These are phyloP conservation scores for Corythoichthys haematopterus DNA, from an alignment of 2,113 vertebrate genomes.

Conservation along the genomic window DNA sequence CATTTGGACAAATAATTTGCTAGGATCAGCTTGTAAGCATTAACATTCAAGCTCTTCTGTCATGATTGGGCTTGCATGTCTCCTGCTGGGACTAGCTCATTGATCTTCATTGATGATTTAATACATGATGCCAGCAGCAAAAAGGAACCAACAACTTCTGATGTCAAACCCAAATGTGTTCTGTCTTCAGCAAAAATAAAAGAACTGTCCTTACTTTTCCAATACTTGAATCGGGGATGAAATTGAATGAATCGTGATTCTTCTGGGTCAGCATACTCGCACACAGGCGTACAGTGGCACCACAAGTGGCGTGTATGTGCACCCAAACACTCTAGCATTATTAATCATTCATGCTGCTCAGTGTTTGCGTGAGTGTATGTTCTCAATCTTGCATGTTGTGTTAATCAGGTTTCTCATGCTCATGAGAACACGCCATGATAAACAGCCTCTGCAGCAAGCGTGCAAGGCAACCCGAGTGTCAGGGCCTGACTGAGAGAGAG, in stretches of 20 bases:
- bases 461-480: slow-evolving; percentile 46
- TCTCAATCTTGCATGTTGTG: slow-evolving; percentile 9
- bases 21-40: not conserved
- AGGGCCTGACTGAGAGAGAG: slow-evolving; percentile 30
- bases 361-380: slow-evolving; percentile 27
- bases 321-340: slow-evolving; percentile 7
- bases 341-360: slow-evolving; percentile 45
- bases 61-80: not conserved
- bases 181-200: not conserved
- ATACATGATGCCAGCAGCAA: not conserved
- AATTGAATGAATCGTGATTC: slow-evolving; percentile 1
- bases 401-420: slow-evolving; percentile 18
- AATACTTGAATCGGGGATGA: not conserved
- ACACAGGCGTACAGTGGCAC: slow-evolving; percentile 5
- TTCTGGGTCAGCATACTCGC: slow-evolving; percentile 40
- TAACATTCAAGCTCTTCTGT: not conserved
- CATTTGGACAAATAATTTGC: not conserved
- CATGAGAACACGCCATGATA: slow-evolving; percentile 28
- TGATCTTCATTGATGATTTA: not conserved
- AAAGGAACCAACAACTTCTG: not conserved
- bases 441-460: slow-evolving; percentile 33
- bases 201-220: not conserved
- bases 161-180: not conserved
- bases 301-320: slow-evolving; percentile 15
- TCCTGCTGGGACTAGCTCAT: not conserved